A percentile compares a stretch with the other conserved stretches of the same genome.
phyloP scores from a whole-genome alignment of 2,888 invertebrate genomes.

The Drosophila fungiperda region DNA sequence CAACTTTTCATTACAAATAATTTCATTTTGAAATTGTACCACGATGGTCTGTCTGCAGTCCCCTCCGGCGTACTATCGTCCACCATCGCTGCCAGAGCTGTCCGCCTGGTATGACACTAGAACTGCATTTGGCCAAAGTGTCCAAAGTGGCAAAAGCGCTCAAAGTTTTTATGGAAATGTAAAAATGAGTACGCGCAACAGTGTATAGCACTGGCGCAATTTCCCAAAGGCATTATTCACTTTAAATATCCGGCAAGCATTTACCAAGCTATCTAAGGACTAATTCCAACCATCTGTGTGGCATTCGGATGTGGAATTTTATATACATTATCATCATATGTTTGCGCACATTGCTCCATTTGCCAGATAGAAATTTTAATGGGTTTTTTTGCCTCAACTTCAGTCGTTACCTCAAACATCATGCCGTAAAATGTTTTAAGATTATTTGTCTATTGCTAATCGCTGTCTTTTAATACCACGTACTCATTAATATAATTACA shows the following conservation, averaged over 20 bases:
- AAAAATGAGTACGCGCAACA: conserved; percentile 17
- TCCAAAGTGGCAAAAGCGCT: conserved; percentile 7
- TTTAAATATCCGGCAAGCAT: conserved; percentile 40
- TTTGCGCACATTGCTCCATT: conserved; percentile 2
- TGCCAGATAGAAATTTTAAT: conserved; percentile 7
- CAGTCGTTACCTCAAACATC: conserved; percentile 3
- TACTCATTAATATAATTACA: neutral
- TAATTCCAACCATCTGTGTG: conserved; percentile 7
- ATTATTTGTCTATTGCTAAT: conserved; percentile 20
- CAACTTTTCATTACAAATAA: conserved; percentile 74
- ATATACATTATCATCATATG: conserved; percentile 9
- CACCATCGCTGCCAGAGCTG: neutral
- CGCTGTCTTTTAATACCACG: conserved; percentile 3
- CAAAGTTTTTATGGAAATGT: conserved; percentile 15
- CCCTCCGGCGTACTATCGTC: conserved; percentile 54
- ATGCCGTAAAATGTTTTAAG: neutral
- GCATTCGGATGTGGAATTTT: neutral
- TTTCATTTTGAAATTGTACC: conserved; percentile 59
- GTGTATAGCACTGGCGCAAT: conserved; percentile 26
- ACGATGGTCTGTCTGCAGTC: conserved; percentile 25
- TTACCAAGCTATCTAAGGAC: conserved; percentile 9
- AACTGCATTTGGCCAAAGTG: conserved; percentile 69
- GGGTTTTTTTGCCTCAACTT: neutral
- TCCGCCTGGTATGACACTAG: conserved; percentile 55
- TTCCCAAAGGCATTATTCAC: conserved; percentile 52